Conservation (phyloP, 2,113 vertebrate genomes). For the Pionites leucogaster region DNA sequence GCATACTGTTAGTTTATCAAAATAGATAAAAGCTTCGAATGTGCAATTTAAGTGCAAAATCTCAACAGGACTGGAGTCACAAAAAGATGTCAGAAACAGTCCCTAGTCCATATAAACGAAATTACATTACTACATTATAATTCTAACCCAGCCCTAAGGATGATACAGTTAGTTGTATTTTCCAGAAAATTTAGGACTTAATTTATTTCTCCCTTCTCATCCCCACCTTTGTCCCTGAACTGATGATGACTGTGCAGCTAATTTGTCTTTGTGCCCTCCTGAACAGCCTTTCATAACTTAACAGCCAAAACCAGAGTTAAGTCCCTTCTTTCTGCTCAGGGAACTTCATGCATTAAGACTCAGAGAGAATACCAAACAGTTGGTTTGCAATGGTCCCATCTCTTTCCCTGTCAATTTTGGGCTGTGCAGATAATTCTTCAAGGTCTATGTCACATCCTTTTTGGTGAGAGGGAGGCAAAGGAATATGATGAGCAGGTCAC, state of each 20-base stretch:
- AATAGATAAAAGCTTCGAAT: fast-evolving
- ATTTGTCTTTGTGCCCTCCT: background rate
- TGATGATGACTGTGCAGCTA: background rate
- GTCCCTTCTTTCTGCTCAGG: background rate
- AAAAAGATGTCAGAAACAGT: background rate
- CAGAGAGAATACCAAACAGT: fast-evolving
- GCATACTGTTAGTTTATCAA: background rate
- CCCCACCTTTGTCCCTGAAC: background rate
- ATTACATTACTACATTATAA: background rate
- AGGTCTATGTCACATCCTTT: background rate
- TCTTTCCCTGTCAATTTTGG: background rate
- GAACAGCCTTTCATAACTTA: background rate
- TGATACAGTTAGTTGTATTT: background rate
- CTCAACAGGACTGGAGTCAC: background rate
- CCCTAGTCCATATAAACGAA: background rate
- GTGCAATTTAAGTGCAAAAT: background rate
- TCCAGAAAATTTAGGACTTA: background rate
- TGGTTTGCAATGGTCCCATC: background rate
- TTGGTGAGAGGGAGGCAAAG: background rate
- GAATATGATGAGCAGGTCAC: background rate
- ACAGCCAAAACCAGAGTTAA: background rate
- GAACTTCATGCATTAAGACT: background rate
- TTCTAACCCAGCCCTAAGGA: background rate
- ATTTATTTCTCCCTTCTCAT: background rate
- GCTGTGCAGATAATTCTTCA: background rate